Conservation (phyloP, 2,888 invertebrate genomes). For the Megalurothrips usitatus region DNA sequence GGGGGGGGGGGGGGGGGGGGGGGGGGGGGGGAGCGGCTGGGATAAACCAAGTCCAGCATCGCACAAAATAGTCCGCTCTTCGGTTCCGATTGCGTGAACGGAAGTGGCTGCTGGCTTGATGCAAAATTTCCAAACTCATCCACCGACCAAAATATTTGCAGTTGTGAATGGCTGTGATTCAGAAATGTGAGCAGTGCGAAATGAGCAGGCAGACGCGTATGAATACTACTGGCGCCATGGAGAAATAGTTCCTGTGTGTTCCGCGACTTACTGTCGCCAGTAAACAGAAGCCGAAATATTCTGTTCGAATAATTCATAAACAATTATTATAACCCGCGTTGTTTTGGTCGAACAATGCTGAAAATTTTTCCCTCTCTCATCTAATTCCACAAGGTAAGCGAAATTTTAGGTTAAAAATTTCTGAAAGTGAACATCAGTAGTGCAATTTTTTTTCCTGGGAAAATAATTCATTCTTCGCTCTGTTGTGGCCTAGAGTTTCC, state of each 20-base stretch:
- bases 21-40: neutral
- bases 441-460: neutral
- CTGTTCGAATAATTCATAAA: slow-evolving; percentile 34
- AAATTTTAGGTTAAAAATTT: neutral
- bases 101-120: too few species aligned
- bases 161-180: neutral
- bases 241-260: slow-evolving; percentile 32
- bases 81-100: neutral
- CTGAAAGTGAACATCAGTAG: neutral
- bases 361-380: neutral
- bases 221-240: slow-evolving; percentile 31
- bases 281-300: slow-evolving; percentile 39
- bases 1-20: neutral
- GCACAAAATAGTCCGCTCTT: neutral
- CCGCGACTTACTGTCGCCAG: slow-evolving; percentile 39
- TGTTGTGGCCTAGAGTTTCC: neutral
- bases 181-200: neutral
- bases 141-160: neutral
- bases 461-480: neutral
- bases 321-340: neutral
- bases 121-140: neutral
- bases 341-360: neutral
- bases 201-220: slow-evolving; percentile 24
- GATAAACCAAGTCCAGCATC: slow-evolving; percentile 3
- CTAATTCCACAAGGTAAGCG: neutral